Conservation (phyloP, 2,888 invertebrate species). For the Amiota minor region DNA sequence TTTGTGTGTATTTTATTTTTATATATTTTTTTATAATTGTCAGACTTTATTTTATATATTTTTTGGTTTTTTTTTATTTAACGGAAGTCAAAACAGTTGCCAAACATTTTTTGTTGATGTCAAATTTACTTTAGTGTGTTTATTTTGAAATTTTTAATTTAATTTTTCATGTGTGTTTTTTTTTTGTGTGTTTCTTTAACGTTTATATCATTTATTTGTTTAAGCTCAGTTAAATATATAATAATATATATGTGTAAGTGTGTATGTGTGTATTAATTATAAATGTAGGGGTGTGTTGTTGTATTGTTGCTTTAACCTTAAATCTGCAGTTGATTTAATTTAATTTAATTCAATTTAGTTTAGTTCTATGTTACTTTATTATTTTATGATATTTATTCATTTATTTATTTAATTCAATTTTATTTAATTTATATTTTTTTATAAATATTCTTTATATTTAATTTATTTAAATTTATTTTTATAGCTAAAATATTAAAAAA, state of each 20-base stretch:
- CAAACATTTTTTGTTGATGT: conserved; percentile 46
- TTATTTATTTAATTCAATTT: conserved; percentile 48
- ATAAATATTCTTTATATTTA: conserved; percentile 27
- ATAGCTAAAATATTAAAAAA: conserved; percentile 69
- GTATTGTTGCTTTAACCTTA: conserved; percentile 6
- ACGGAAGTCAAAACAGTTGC: conserved; percentile 63
- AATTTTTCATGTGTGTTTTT: conserved; percentile 23
- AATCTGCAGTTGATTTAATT: conserved; percentile 35
- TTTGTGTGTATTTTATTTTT: conserved; percentile 34
- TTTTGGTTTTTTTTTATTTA: conserved; percentile 51
- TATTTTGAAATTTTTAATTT: conserved; percentile 39
- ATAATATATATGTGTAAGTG: conserved; percentile 20
- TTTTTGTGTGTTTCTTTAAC: conserved; percentile 33
- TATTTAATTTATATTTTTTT: conserved; percentile 41
- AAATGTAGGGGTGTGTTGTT: conserved; percentile 30
- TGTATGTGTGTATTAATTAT: conserved; percentile 27
- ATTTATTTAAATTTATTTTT: conserved; percentile 49
- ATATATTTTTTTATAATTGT: conserved; percentile 37
- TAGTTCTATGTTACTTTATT: conserved; percentile 32
- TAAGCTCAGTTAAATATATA: conserved; percentile 62
- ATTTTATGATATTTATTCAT: conserved; percentile 27
- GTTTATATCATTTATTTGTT: conserved; percentile 35
- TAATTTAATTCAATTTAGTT: conserved; percentile 26
- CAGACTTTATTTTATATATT: conserved; percentile 57
- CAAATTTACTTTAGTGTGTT: conserved; percentile 27